A percentile compares a stretch with the other conserved stretches of the same genome.
phyloP scores from a whole-genome alignment of 2,113 vertebrate species.

The Oxygymnocypris stewartii region DNA sequence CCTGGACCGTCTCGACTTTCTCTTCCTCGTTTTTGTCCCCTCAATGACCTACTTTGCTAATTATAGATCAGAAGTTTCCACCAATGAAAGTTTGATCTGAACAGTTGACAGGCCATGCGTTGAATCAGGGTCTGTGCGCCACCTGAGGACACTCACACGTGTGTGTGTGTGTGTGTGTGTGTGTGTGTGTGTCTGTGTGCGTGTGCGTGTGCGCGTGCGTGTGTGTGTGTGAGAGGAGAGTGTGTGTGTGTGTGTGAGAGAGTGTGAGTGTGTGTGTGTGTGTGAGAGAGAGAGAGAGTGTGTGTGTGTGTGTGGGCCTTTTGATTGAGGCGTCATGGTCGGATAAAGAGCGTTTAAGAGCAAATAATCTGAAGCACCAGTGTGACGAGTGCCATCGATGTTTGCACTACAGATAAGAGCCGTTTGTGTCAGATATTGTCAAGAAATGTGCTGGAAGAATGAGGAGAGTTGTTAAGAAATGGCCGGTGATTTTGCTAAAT shows the following conservation, averaged over 20 bases:
- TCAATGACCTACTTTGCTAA: slow-evolving; percentile 30
- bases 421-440: not conserved
- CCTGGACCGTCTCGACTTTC: slow-evolving; percentile 7
- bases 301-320: not conserved
- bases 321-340: not conserved
- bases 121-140: slow-evolving; percentile 5
- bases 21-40: not conserved
- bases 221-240: too few species aligned
- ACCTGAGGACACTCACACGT: not conserved
- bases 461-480: not conserved
- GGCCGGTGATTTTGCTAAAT: not conserved
- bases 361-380: slow-evolving; percentile 7
- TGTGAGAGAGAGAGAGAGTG: too few species aligned
- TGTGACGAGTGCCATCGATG: not conserved
- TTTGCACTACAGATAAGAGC: not conserved
- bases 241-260: too few species aligned
- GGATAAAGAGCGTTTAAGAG: not conserved
- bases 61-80: slow-evolving; percentile 32
- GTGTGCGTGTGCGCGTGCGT: too few species aligned
- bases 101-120: slow-evolving; percentile 3
- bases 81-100: not conserved
- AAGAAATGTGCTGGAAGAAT: not conserved
- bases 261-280: too few species aligned
- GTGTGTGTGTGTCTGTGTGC: too few species aligned
- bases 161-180: too few species aligned